These are phyloP conservation scores for Platysteira castanea DNA, from an alignment of 2,113 vertebrate species.

Conservation along the genomic window DNA sequence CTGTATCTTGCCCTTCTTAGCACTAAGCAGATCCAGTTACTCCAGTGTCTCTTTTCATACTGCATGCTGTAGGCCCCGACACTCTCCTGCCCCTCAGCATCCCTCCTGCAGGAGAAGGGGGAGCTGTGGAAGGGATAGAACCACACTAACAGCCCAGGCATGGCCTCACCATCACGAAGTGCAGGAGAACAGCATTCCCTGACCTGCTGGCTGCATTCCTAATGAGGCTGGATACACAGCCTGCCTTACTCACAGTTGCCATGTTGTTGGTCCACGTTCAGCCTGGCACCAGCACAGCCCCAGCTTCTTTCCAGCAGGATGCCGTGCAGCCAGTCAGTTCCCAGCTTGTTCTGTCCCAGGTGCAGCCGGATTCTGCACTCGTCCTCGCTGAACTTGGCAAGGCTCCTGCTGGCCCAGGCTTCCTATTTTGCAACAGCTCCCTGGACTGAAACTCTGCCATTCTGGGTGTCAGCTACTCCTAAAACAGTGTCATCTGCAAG, in stretches of 20 bases:
- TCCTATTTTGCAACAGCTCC: not conserved
- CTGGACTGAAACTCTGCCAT: not conserved
- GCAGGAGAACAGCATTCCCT: not conserved
- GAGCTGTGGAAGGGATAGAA: rapidly evolving
- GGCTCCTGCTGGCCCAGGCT: not conserved
- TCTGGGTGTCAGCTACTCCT: not conserved
- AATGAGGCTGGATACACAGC: rapidly evolving
- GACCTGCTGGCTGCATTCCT: not conserved
- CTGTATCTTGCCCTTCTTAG: rapidly evolving
- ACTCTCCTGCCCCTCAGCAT: not conserved
- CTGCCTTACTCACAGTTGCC: not conserved
- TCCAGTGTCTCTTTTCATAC: not conserved
- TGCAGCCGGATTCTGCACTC: not conserved
- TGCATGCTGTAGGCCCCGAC: not conserved
- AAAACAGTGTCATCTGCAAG: not conserved
- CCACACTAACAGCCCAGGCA: not conserved
- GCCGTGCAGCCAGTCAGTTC: not conserved
- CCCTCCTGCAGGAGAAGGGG: not conserved
- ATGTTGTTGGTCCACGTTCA: not conserved
- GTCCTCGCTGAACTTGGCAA: rapidly evolving
- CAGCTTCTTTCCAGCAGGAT: not conserved
- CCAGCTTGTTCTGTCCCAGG: not conserved
- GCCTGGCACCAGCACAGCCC: not conserved
- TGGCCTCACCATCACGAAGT: rapidly evolving
- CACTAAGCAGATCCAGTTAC: not conserved